A percentile compares a stretch with the other conserved stretches of the same genome.
Evolutionary conservation across 2,797 vertebrate species (phyloP).

Genomic region (Anabas testudineus): DNA sequence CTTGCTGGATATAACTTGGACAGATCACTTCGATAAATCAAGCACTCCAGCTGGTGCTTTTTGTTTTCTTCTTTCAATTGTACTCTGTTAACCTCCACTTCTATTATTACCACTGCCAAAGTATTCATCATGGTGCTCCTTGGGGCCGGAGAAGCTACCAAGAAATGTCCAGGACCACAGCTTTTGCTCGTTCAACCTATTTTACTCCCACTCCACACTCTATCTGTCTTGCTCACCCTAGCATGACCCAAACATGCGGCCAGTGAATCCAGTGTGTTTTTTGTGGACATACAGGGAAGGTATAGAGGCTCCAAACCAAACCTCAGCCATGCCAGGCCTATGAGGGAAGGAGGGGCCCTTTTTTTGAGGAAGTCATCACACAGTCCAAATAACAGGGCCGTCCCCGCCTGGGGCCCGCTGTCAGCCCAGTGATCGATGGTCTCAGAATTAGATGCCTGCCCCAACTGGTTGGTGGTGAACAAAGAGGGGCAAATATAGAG

Average conservation of each 20-base stretch:
- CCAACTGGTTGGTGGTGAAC: slow-evolving; percentile 78
- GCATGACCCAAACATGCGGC: slow-evolving; percentile 77
- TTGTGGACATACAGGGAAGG: slow-evolving; percentile 73
- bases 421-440: slow-evolving; percentile 83
- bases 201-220: slow-evolving; percentile 70
- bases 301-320: slow-evolving; percentile 81
- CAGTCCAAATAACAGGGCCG: slow-evolving; percentile 83
- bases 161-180: slow-evolving; percentile 61
- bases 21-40: slow-evolving; percentile 54
- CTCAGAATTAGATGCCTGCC: slow-evolving; percentile 72
- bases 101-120: slow-evolving; percentile 53
- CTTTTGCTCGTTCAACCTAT: slow-evolving; percentile 52
- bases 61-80: slow-evolving; percentile 55
- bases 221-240: slow-evolving; percentile 79
- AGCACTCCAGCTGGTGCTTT: slow-evolving; percentile 48
- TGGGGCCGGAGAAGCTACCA: slow-evolving; percentile 49
- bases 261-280: slow-evolving; percentile 73
- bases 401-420: slow-evolving; percentile 81
- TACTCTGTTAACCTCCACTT: slow-evolving; percentile 42
- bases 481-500: slow-evolving; percentile 83
- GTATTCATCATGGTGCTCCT: slow-evolving; percentile 44
- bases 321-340: slow-evolving; percentile 79
- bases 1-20: slow-evolving; percentile 51
- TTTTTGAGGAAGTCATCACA: slow-evolving; percentile 82
- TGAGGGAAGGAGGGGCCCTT: slow-evolving; percentile 75